Base-by-base conservation (phyloP, 2,888 invertebrate genomes). In the Idaea aversata region DNA sequence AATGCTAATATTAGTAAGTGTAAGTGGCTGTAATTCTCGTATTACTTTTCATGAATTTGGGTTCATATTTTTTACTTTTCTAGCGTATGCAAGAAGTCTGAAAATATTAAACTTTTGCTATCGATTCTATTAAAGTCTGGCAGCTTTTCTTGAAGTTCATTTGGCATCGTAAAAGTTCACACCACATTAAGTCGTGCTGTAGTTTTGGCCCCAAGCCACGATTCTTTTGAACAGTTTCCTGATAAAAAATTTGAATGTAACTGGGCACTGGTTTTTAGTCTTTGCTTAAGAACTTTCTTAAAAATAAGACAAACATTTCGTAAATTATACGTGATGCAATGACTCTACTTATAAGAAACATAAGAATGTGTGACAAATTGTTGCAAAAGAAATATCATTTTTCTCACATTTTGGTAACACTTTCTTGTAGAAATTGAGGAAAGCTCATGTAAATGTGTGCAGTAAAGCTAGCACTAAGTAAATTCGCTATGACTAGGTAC, bases 161-260 rank as follows among this genome's bases (percentile, higher is more conserved):
- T 90, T 88, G 88, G 87, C 87, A 87, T 73, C 75, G 83, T 77
- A 78, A 83, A 87, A 84, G 80, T 89, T 91, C 85, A 85, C 89
- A 89, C 88, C 81, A 86, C 84, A 90, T 89, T 88, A 87, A 85
- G 78, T 77, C 77, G 71, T 75, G 72, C 74, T 75, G 78, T 75
- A 78, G 75, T 80, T 80, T 90, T 89, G 90, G 90, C 88, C 72
- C 67, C 61, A 68, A 75, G 89, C 91, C 90, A 90, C 79, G 71
- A 71, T 77, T 76, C 65, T 77, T 74, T 75, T 69, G 69, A 74
- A 75, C 70, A 70, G 67, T 69, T 75, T 74, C 71, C 75, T 73
- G 70, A 75, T 77, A 77, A 80, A 77, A 78, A 80, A 84, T 84
- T 81, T 80, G 74, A 78, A 80, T 78, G 77, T 65, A 73, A 59